These are phyloP conservation scores for Drosophila kuntzei DNA, from an alignment of 2,888 invertebrate species.

Conservation along the genomic window DNA sequence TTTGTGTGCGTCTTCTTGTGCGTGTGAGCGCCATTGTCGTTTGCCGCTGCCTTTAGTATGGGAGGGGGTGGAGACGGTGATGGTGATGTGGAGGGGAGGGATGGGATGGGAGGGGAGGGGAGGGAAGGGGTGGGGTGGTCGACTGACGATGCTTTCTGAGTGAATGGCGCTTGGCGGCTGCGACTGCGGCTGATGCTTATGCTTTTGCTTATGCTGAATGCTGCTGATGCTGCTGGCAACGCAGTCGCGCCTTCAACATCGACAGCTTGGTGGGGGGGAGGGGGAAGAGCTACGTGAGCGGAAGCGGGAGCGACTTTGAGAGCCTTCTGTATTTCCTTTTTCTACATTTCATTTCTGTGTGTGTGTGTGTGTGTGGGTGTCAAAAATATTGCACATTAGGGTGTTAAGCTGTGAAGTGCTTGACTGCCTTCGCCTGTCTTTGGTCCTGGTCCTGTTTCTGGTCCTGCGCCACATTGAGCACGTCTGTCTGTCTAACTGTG, in stretches of 20 bases:
- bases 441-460: slow-evolving; percentile 27
- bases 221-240: slow-evolving; percentile 39
- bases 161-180: slow-evolving; percentile 50
- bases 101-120: not conserved
- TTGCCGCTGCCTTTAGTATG: slow-evolving; percentile 27
- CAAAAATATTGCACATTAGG: slow-evolving; percentile 83
- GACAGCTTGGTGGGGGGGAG: slow-evolving; percentile 27
- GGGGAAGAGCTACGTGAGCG: slow-evolving; percentile 21
- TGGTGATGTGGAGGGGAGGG: not conserved
- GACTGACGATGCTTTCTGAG: slow-evolving; percentile 28
- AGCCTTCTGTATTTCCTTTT: slow-evolving; percentile 55
- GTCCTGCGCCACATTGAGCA: slow-evolving; percentile 37
- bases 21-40: slow-evolving; percentile 56
- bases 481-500: slow-evolving; percentile 24
- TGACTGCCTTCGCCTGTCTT: slow-evolving; percentile 55
- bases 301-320: slow-evolving; percentile 36
- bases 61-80: too few relatives aligned
- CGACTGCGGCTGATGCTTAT: slow-evolving; percentile 27
- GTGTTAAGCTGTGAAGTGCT: slow-evolving; percentile 84
- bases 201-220: slow-evolving; percentile 13
- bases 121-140: not conserved
- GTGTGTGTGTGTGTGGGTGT: slow-evolving; percentile 49
- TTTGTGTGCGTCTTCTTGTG: slow-evolving; percentile 29
- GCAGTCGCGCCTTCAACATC: slow-evolving; percentile 58
- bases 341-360: slow-evolving; percentile 35